A percentile compares a stretch with the other conserved stretches of the same genome.
These are phyloP conservation scores for Drosophila limbata DNA, from an alignment of 2,888 invertebrate genomes.

Conservation along the genomic window DNA sequence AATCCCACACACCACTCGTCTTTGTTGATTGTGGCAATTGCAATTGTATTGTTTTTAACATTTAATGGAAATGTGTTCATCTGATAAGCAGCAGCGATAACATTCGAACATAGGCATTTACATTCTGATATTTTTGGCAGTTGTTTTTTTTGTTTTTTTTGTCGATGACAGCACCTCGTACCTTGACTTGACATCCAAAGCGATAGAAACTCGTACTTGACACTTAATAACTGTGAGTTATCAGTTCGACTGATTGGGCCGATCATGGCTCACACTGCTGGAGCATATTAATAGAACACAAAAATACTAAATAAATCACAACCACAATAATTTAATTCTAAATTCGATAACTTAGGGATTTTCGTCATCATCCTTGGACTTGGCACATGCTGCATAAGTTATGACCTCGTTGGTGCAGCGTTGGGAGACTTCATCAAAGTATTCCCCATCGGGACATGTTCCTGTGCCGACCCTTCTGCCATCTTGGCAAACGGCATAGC, in stretches of 20 bases:
- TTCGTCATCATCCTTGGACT: neutral
- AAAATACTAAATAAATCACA: constrained; percentile 46
- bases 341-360: no score
- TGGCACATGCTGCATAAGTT: constrained; percentile 74
- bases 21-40: constrained; percentile 15
- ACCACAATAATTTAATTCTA: neutral
- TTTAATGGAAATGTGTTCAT: constrained; percentile 59
- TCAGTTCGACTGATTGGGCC: constrained; percentile 59
- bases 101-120: constrained; percentile 35
- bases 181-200: constrained; percentile 23
- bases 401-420: constrained; percentile 67
- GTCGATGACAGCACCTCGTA: constrained; percentile 38
- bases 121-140: constrained; percentile 60
- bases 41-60: constrained; percentile 25
- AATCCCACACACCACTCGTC: neutral
- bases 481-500: constrained; percentile 78
- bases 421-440: constrained; percentile 78
- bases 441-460: constrained; percentile 70
- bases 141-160: constrained; percentile 26
- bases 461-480: constrained; percentile 70
- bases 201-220: constrained; percentile 11
- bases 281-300: neutral
- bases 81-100: constrained; percentile 50
- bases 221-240: constrained; percentile 46
- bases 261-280: constrained; percentile 9